Conservation (phyloP, 2,113 vertebrate species). For the Cololabis saira region DNA sequence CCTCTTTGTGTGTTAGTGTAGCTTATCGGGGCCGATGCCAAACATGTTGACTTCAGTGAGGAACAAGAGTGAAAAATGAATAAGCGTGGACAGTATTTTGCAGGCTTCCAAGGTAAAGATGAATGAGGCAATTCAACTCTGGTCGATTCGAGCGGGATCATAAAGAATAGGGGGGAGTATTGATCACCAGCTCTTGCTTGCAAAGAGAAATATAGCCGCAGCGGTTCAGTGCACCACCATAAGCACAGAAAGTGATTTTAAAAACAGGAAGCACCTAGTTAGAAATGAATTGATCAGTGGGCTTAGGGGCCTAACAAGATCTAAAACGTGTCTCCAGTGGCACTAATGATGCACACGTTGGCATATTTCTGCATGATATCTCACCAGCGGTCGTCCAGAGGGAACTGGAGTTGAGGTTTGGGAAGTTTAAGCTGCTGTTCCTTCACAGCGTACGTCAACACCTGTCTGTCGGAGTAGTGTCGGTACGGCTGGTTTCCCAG, state of each 20-base stretch:
- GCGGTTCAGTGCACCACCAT: conserved; percentile 1
- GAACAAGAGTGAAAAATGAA: conserved; percentile 38
- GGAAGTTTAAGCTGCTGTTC: conserved; percentile 97
- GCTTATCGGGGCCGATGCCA: not conserved
- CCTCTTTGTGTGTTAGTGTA: conserved; percentile 18
- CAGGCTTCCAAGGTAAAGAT: conserved; percentile 42
- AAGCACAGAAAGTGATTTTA: conserved; percentile 32
- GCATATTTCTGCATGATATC: conserved; percentile 39
- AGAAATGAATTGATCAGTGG: conserved; percentile 28
- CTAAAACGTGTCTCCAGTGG: conserved; percentile 9
- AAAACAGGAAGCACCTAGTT: conserved; percentile 25
- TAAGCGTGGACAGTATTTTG: conserved; percentile 39
- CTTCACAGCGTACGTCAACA: conserved; percentile 93
- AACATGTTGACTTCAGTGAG: conserved; percentile 17
- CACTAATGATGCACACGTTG: not conserved
- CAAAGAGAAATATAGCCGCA: conserved; percentile 42
- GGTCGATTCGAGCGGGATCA: conserved; percentile 37
- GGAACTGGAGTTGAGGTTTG: conserved; percentile 89
- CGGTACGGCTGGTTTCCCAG: conserved; percentile 93
- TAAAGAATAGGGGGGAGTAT: conserved; percentile 52
- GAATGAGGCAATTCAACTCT: conserved; percentile 42
- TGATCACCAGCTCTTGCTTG: conserved; percentile 49
- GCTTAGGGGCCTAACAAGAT: not conserved
- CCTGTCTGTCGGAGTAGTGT: conserved; percentile 93
- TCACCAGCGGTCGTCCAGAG: conserved; percentile 94